Conservation (phyloP, 2,113 vertebrate species). For the Arothron firmamentum region DNA sequence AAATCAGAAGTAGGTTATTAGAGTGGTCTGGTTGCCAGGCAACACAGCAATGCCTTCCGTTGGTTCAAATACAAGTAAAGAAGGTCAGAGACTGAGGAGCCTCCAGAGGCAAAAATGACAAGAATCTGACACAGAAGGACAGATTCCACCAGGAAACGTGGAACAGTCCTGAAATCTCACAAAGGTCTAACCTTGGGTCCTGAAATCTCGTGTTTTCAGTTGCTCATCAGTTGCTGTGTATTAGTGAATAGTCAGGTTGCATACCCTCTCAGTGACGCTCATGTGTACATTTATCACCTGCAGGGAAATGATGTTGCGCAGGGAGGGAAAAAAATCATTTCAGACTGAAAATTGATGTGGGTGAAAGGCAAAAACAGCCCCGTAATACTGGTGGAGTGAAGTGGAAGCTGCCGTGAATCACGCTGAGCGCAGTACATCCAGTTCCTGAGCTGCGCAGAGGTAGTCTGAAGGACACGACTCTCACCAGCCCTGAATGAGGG, state of each 20-base stretch:
- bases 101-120: constrained; percentile 1
- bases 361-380: not conserved
- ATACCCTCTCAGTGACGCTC: not conserved
- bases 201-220: too few species aligned
- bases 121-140: constrained; percentile 13
- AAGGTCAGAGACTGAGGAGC: constrained; percentile 27
- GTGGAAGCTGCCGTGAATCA: constrained; percentile 9
- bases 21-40: constrained; percentile 40
- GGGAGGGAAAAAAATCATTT: not conserved
- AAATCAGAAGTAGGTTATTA: constrained; percentile 31
- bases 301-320: not conserved
- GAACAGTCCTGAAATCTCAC: not conserved
- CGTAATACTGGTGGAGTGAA: not conserved
- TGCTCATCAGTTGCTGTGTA: not conserved
- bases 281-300: not conserved
- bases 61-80: constrained; percentile 53
- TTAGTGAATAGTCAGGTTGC: not conserved
- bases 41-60: constrained; percentile 40
- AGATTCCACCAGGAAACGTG: not conserved
- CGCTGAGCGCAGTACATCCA: constrained; percentile 31
- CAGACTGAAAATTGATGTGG: not conserved
- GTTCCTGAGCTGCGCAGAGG: constrained; percentile 56
- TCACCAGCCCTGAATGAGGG: constrained; percentile 1
- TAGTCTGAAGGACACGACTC: constrained; percentile 53
- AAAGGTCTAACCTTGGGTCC: too few species aligned